A percentile compares a stretch with the other conserved stretches of the same genome.
Conservation (phyloP, 2,797 vertebrate genomes). For the Australoheros facetus region DNA sequence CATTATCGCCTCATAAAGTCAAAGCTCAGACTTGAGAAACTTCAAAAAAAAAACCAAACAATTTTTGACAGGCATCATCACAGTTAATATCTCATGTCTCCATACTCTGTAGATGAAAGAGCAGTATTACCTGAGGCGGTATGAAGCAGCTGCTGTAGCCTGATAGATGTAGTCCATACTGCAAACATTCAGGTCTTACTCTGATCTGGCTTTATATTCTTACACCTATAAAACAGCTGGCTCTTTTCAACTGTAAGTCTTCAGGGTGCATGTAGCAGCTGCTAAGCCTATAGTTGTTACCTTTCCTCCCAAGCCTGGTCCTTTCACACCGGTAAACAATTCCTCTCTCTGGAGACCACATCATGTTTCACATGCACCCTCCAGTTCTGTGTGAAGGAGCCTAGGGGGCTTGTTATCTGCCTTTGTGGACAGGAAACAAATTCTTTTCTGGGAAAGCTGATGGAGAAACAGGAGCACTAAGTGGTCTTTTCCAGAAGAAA, state of each 20-base stretch:
- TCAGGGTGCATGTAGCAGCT: slow-evolving; percentile 32
- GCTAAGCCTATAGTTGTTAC: slow-evolving; percentile 26
- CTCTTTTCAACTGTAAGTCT: slow-evolving; percentile 11
- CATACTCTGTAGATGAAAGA: background rate
- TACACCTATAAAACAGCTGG: slow-evolving; percentile 8
- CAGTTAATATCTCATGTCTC: background rate
- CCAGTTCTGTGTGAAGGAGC: slow-evolving; percentile 37
- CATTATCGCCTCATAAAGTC: background rate
- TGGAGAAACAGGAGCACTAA: slow-evolving; percentile 43
- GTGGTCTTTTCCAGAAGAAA: slow-evolving; percentile 25
- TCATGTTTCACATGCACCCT: slow-evolving; percentile 63
- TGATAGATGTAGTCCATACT: background rate
- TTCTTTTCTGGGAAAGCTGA: slow-evolving; percentile 52
- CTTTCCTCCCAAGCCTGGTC: slow-evolving; percentile 13
- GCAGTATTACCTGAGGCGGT: background rate
- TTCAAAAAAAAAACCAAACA: too few species aligned
- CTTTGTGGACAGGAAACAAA: slow-evolving; percentile 40
- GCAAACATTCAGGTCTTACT: background rate
- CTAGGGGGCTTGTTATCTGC: slow-evolving; percentile 49
- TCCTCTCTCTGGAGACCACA: slow-evolving; percentile 44
- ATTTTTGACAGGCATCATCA: background rate
- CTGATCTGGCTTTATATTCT: slow-evolving; percentile 12
- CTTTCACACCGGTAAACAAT: slow-evolving; percentile 42
- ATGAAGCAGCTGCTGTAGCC: background rate
- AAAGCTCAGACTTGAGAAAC: background rate